Base-by-base conservation (phyloP, 2,888 invertebrate species). In the Lampropteryx suffumata region DNA sequence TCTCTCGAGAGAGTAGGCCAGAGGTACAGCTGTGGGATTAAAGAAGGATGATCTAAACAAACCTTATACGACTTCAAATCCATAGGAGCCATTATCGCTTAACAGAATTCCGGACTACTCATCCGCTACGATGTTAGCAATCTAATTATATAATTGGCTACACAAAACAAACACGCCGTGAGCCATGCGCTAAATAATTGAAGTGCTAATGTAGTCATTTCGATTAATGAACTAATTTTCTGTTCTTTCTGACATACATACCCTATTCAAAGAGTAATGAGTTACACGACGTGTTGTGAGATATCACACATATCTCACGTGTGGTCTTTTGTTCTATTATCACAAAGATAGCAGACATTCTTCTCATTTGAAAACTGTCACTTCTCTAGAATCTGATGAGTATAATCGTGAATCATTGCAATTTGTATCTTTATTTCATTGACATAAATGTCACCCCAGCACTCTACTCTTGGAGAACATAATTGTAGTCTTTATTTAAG, bases 61-160 rank as follows among this genome's bases (percentile, higher is more conserved):
- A n/a, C n/a, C n/a, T n/a, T n/a, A n/a, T n/a, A n/a, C n/a, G n/a
- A n/a, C 17, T 17, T 28, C 28, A 28, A 5, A 26, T 32, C 8
- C 24, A 10, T 17, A 21, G 3, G 34, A 17, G 5, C 8, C 9
- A 12, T 28, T 28, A 14, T 29, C 11, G 39, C 17, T 27, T 6
- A 28, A 10, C 14, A 29, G 3, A 17, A 8, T 17, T 14, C 7
- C n/a, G 8, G 8, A 17, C 14, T 10, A 17, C 28, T 29, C 39
- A 39, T 17, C 28, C 37, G 27, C 30, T 26, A 14, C n/a, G 34
- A 34, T 41, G 35, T 41, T 48, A 21, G 36, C 32, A 24, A 29
- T 43, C 37, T 50, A 50, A 43, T 43, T 39, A 41, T 21, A 36
- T 40, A 46, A 41, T 50, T 30, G 30, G 40, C 35, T 26, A 35